Base-by-base conservation (phyloP, 2,888 invertebrate species). In the Erannis defoliaria region DNA sequence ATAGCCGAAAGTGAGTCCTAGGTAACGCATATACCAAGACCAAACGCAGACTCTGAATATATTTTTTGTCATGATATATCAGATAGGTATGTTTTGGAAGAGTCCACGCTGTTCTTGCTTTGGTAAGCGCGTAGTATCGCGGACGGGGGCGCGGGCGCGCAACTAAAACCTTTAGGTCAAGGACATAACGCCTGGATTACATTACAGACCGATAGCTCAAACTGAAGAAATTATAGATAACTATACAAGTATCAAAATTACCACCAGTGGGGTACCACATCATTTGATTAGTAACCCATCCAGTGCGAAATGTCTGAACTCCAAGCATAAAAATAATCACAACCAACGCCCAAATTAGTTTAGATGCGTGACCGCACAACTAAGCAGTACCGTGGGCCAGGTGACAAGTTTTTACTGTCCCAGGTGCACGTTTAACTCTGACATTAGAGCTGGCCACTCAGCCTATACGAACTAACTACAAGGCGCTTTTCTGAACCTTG, bases 1-100 rank as follows among this genome's bases (percentile, higher is more conserved):
- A 71, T 62, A 64, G 71, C 71, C 55, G 58, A 62, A 62, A 68
- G 66, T 60, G 40, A 45, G 67, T 60, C 61, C 42, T 46, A 37
- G 16, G 40, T 51, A 42, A 43, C 53, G 64, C 67, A 65, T 54
- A 62, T 60, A 67, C 70, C 58, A 60, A 65, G 67, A 55, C 50
- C 26, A 64, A 65, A 21, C 55, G 43, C 37, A 35, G 43, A 49
- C 46, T 46, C 37, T 9, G 12, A 23, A 45, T 46, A 19, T 31
- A 45, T 31, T 5, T 45, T 26, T 26, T n/a, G 19, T 26, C 40
- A 55, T 49, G 10, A 26, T 48, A 53, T 18, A 35, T 46, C n/a
- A 35, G 23, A 42, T 60, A 38, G n/a, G 14, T 46, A 61, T 31
- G 55, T 45, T 50, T 9, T 21, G n/a, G 9, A 14, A 23, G 35